Conservation (phyloP, 2,888 invertebrate species). For the Phengaris alcon region DNA sequence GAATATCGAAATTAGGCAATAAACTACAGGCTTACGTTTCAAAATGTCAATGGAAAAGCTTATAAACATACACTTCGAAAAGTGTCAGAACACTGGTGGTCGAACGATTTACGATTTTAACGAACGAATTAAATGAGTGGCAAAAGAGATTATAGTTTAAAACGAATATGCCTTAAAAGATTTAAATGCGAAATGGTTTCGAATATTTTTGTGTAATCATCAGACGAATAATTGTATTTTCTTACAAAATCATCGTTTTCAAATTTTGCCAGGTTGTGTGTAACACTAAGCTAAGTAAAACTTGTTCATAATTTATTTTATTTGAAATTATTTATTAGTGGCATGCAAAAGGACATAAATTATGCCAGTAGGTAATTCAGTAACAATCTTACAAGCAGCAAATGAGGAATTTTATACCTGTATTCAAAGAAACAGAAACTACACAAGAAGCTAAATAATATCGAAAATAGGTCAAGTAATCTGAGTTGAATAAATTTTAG, state of each 20-base stretch:
- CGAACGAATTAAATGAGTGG: constrained; percentile 14
- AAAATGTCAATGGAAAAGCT: constrained; percentile 3
- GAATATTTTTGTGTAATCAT: constrained; percentile 5
- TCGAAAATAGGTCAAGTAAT: background rate
- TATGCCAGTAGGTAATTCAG: background rate
- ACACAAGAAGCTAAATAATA: background rate
- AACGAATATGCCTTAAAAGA: constrained; percentile 22
- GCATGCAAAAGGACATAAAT: background rate
- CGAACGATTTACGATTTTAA: too few species aligned
- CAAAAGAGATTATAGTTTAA: constrained; percentile 24
- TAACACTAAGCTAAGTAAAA: too few species aligned
- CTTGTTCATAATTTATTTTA: too few species aligned
- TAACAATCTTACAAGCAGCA: background rate
- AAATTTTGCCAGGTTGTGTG: background rate
- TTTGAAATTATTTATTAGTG: too few species aligned
- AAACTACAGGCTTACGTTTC: background rate
- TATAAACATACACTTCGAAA: background rate
- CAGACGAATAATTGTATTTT: background rate
- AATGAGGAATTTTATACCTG: background rate
- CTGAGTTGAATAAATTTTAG: background rate
- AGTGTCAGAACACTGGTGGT: constrained; percentile 5
- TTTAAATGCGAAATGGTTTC: constrained; percentile 20
- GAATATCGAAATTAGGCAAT: too few species aligned
- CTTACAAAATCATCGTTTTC: background rate
- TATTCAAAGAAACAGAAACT: background rate